Evolutionary conservation across 2,888 invertebrate genomes (phyloP).

Genomic region (Archaeoteleia sp.): DNA sequence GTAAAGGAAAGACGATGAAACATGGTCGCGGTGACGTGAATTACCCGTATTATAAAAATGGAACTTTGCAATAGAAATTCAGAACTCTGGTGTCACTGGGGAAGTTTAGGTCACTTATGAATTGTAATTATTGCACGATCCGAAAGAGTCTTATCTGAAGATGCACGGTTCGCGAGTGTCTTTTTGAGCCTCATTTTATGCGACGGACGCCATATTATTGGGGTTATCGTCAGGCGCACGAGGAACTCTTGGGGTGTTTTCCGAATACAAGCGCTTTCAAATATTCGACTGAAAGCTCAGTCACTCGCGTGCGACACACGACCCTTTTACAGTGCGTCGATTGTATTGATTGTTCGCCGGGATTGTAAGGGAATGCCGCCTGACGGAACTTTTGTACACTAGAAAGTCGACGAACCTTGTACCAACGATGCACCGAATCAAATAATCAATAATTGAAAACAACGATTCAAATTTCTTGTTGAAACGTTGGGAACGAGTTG

Average conservation of each 20-base stretch:
- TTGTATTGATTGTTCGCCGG: slow-evolving; percentile 59
- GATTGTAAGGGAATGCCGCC: slow-evolving; percentile 54
- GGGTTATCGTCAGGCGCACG: slow-evolving; percentile 37
- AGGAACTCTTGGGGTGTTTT: slow-evolving; percentile 37
- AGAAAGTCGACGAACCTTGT: slow-evolving; percentile 12
- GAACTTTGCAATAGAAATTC: too few species aligned
- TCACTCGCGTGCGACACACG: slow-evolving; percentile 48
- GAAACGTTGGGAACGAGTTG: too few species aligned
- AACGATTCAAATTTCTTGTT: too few species aligned
- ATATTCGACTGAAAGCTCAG: slow-evolving; percentile 54
- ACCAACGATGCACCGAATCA: too few species aligned
- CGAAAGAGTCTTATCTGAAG: slow-evolving; percentile 5
- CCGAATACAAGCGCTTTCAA: slow-evolving; percentile 48
- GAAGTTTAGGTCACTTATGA: not conserved
- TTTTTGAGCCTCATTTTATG: slow-evolving; percentile 19
- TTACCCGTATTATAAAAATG: slow-evolving; percentile 25
- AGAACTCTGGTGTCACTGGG: too few species aligned
- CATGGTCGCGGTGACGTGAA: slow-evolving; percentile 17
- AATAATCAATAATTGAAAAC: too few species aligned
- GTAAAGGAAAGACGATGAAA: not conserved
- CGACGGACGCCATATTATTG: slow-evolving; percentile 51
- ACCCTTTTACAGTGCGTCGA: slow-evolving; percentile 57
- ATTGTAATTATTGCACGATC: not conserved
- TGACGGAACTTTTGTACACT: slow-evolving; percentile 53
- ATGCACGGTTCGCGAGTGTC: slow-evolving; percentile 1